A percentile compares a stretch with the other conserved stretches of the same genome.
Conservation (phyloP, 2,888 invertebrate species). For the Polydrusus tereticollis region DNA sequence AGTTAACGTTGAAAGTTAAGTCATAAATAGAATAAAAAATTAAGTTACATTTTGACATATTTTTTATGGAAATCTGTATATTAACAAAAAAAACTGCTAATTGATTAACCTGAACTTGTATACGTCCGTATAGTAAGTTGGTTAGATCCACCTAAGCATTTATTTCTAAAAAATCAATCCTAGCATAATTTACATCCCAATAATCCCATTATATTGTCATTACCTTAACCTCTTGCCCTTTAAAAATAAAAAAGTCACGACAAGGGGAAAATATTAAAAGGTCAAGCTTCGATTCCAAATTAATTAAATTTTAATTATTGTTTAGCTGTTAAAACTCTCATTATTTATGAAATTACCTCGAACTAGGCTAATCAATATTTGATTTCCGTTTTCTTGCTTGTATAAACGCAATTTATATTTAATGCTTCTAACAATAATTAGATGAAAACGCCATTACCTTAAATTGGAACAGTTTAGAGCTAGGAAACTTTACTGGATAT, state of each 20-base stretch:
- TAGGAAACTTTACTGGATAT: conserved; percentile 20
- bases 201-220: not conserved
- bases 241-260: not conserved
- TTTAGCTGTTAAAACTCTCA: conserved; percentile 55
- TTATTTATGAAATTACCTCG: conserved; percentile 52
- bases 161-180: too few relatives aligned
- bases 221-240: not conserved
- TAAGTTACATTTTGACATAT: too few relatives aligned
- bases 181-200: too few relatives aligned
- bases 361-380: conserved; percentile 55
- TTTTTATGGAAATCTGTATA: too few relatives aligned
- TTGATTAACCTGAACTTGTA: too few relatives aligned
- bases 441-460: conserved; percentile 44
- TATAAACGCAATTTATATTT: conserved; percentile 50
- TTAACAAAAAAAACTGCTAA: too few relatives aligned
- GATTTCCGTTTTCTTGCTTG: conserved; percentile 53
- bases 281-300: conserved; percentile 47
- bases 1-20: too few relatives aligned
- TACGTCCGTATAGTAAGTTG: too few relatives aligned
- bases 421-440: conserved; percentile 48
- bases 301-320: conserved; percentile 56
- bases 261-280: not conserved
- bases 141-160: too few relatives aligned
- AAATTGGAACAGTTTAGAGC: conserved; percentile 35
- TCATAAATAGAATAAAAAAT: too few relatives aligned